Evolutionary conservation across 2,888 invertebrate genomes (phyloP).

Genomic region (Nymphalis c-album): DNA sequence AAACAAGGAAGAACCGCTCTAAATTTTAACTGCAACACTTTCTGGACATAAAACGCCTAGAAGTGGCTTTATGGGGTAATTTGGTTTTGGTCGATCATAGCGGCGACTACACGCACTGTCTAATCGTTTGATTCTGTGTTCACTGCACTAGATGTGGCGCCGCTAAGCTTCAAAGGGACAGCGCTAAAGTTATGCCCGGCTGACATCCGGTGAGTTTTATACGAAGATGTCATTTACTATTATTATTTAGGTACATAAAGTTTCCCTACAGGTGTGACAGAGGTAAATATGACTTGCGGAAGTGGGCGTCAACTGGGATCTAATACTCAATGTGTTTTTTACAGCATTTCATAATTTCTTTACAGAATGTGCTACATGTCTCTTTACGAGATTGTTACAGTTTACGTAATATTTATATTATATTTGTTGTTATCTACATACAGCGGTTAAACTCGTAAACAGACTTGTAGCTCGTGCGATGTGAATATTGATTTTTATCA

Average conservation of each 20-base stretch:
- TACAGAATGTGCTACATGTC: slow-evolving; percentile 21
- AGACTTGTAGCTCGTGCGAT: slow-evolving; percentile 6
- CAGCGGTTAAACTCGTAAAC: neutral
- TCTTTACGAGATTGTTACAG: slow-evolving; percentile 3
- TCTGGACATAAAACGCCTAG: slow-evolving; percentile 13
- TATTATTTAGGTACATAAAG: slow-evolving; percentile 31
- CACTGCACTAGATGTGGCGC: slow-evolving; percentile 70
- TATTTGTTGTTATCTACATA: slow-evolving; percentile 3
- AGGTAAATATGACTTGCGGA: slow-evolving; percentile 9
- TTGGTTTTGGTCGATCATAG: slow-evolving; percentile 27
- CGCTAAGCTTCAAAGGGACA: slow-evolving; percentile 49
- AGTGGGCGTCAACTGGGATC: neutral
- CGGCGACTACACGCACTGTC: slow-evolving; percentile 42
- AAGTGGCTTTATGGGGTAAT: slow-evolving; percentile 23
- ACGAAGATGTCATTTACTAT: slow-evolving; percentile 27
- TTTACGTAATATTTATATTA: neutral
- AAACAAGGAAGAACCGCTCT: slow-evolving; percentile 14
- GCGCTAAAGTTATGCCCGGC: slow-evolving; percentile 49
- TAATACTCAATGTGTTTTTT: slow-evolving; percentile 10
- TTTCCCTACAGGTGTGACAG: slow-evolving; percentile 40
- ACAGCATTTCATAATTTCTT: slow-evolving; percentile 11
- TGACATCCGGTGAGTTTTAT: slow-evolving; percentile 61
- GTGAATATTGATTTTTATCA: slow-evolving; percentile 2
- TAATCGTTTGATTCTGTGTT: slow-evolving; percentile 78
- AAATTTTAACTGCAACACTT: slow-evolving; percentile 15